Percentiles rank a stretch among this genome's conserved stretches.
phyloP scores from a whole-genome alignment of 2,113 vertebrate species.

The Rynchops niger region DNA sequence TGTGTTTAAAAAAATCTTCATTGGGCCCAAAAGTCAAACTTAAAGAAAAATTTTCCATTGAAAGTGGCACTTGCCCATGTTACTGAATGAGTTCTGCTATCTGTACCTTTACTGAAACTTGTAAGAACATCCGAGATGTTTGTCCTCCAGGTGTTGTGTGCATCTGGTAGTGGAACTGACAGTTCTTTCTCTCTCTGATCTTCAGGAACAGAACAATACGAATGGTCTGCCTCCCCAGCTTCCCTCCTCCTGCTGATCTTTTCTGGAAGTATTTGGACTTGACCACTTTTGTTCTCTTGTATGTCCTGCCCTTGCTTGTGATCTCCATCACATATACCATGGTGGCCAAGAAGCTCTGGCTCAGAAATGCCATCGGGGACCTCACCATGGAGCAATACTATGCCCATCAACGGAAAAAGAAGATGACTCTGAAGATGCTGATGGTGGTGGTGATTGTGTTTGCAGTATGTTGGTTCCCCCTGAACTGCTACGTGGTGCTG shows the following conservation, averaged over 20 bases:
- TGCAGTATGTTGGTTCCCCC: constrained; percentile 79
- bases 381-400: constrained; percentile 81
- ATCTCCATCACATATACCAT: constrained; percentile 74
- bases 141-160: neutral
- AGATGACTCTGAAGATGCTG: constrained; percentile 83
- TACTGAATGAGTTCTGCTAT: neutral
- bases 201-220: constrained; percentile 74
- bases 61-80: neutral
- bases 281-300: constrained; percentile 78
- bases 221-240: constrained; percentile 77
- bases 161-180: neutral
- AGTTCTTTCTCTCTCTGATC: constrained; percentile 19
- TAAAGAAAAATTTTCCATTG: neutral
- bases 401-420: constrained; percentile 75
- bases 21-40: neutral
- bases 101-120: neutral
- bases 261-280: constrained; percentile 84
- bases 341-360: constrained; percentile 83
- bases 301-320: constrained; percentile 78
- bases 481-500: constrained; percentile 80
- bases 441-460: constrained; percentile 79
- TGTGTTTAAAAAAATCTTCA: neutral
- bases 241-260: constrained; percentile 78
- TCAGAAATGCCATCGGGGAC: constrained; percentile 77
- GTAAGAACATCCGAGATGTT: neutral